Evolutionary conservation across 2,797 vertebrate species (phyloP).

Genomic region (Graptemys geographica): DNA sequence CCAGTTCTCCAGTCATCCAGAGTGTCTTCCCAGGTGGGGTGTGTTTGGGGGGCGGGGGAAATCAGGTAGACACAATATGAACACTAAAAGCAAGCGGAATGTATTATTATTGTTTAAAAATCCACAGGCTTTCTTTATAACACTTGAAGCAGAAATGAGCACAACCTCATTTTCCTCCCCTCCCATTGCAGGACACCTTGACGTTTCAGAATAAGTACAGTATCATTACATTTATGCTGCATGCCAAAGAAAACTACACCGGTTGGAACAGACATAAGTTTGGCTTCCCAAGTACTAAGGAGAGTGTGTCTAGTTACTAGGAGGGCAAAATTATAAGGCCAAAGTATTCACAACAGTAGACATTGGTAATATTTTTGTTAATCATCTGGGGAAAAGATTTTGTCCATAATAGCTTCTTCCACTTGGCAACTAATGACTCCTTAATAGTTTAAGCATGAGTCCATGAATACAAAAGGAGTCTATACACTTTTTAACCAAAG

Average conservation of each 20-base stretch:
- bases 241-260: neutral
- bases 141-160: neutral
- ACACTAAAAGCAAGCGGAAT: neutral
- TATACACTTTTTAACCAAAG: neutral
- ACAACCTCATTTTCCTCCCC: neutral
- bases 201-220: neutral
- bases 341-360: neutral
- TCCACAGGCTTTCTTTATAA: neutral
- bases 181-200: neutral
- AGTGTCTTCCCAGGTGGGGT: neutral
- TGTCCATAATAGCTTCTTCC: neutral
- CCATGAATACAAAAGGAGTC: neutral
- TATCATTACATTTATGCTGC: fast-evolving
- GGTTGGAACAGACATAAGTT: fast-evolving
- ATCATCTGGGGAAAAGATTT: neutral
- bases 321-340: neutral
- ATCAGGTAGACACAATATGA: neutral
- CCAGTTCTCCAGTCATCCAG: neutral
- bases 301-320: neutral
- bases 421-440: neutral
- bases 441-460: neutral
- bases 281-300: neutral
- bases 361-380: neutral
- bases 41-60: fast-evolving
- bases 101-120: neutral